These are phyloP conservation scores for Epiblema foenella DNA, from an alignment of 2,888 invertebrate species.

Conservation along the genomic window DNA sequence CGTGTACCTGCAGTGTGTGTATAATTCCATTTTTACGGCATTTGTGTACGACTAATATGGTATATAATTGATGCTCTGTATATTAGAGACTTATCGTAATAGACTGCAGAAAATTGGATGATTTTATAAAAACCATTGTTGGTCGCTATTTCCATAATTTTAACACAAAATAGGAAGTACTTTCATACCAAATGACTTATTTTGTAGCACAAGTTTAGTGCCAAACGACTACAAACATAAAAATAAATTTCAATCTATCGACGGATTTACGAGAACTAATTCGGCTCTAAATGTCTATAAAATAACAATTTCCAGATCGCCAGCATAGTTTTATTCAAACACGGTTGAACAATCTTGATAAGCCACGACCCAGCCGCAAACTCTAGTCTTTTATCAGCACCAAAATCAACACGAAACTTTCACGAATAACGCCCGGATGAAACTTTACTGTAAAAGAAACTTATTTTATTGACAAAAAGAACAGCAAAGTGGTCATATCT, in stretches of 20 bases:
- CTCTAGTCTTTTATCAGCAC: conserved; percentile 44
- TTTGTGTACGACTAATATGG: too few species aligned
- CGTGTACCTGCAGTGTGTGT: not conserved
- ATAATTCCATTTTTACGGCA: too few species aligned
- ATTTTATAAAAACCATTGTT: too few species aligned
- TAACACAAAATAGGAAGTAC: too few species aligned
- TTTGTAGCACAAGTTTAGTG: too few species aligned
- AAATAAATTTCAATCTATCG: conserved; percentile 3
- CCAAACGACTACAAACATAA: too few species aligned
- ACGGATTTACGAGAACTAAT: conserved; percentile 26
- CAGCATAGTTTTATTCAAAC: conserved; percentile 33
- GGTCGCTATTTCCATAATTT: too few species aligned
- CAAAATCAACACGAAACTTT: conserved; percentile 52
- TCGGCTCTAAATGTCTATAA: conserved; percentile 25
- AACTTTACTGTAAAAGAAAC: conserved; percentile 49
- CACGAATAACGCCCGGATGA: conserved; percentile 46
- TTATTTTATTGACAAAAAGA: conserved; percentile 53
- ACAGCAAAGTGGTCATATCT: conserved; percentile 27
- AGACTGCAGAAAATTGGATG: too few species aligned
- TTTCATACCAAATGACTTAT: too few species aligned
- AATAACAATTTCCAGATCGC: conserved; percentile 35
- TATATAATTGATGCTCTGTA: too few species aligned
- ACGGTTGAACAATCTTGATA: conserved; percentile 42
- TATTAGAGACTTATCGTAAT: too few species aligned
- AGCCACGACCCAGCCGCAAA: conserved; percentile 41